phyloP scores from a whole-genome alignment of 2,113 vertebrate genomes.

The Muntiacus reevesi region DNA sequence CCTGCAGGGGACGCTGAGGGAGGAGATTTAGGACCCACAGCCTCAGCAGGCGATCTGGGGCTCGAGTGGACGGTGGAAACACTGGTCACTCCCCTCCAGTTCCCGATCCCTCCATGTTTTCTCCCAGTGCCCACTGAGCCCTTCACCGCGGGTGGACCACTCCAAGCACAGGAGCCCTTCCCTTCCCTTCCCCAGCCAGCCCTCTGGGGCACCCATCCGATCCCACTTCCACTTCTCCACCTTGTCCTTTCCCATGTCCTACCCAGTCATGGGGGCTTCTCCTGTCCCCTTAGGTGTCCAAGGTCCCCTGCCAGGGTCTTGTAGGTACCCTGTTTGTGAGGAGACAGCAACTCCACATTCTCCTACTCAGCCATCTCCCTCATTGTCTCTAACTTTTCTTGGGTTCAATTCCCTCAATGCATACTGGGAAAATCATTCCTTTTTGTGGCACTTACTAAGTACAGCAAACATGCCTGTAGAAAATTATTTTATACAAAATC shows the following conservation, averaged over 20 bases:
- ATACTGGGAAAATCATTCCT: neutral
- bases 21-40: neutral
- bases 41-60: neutral
- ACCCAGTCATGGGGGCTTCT: neutral
- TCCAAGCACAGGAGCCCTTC: too few species aligned
- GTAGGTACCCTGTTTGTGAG: neutral
- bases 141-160: neutral
- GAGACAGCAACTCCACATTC: neutral
- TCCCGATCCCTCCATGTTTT: neutral
- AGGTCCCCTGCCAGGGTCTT: neutral
- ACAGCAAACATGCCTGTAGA: neutral
- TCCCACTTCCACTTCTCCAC: neutral
- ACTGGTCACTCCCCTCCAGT: neutral
- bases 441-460: neutral
- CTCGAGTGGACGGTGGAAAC: neutral
- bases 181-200: neutral
- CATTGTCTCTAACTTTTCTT: neutral
- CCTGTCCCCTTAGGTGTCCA: neutral
- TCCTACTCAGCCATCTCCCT: neutral
- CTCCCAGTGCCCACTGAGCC: neutral
- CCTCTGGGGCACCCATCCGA: neutral
- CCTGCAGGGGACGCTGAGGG: neutral
- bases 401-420: neutral
- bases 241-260: neutral
- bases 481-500: slow-evolving; percentile 10